Evolutionary conservation across 2,888 invertebrate species (phyloP).

Genomic region (Diplolepis rosae): DNA sequence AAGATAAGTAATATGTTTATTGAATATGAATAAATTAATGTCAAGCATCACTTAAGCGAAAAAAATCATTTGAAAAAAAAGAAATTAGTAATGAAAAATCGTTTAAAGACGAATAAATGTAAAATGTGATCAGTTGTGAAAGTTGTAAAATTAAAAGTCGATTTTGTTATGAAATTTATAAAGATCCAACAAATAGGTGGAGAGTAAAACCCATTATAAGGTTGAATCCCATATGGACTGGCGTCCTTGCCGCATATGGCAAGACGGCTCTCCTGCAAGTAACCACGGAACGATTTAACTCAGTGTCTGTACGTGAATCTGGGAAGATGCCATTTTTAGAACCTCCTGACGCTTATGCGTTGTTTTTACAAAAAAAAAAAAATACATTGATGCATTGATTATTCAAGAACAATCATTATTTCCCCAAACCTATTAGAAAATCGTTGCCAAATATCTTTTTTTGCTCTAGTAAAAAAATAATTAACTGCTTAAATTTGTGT

Average conservation of each 20-base stretch:
- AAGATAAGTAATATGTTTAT: not conserved
- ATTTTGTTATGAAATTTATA: not conserved
- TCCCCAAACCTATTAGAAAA: too few relatives aligned
- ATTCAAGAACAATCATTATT: too few relatives aligned
- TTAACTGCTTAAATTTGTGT: not conserved
- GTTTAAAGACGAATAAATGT: too few relatives aligned
- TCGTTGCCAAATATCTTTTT: too few relatives aligned
- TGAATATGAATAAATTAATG: too few relatives aligned
- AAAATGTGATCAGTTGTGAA: too few relatives aligned
- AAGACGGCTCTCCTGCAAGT: constrained; percentile 58
- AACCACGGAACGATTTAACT: too few relatives aligned
- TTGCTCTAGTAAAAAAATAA: too few relatives aligned
- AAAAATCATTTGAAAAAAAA: too few relatives aligned
- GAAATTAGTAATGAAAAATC: too few relatives aligned
- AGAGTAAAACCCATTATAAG: constrained; percentile 56
- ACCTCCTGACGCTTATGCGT: constrained; percentile 30
- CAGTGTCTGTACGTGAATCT: constrained; percentile 38
- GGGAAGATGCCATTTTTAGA: constrained; percentile 50
- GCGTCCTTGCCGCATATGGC: constrained; percentile 67
- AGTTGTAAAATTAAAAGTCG: not conserved
- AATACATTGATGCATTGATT: constrained; percentile 16
- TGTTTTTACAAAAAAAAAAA: constrained; percentile 14
- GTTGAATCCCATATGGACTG: constrained; percentile 54
- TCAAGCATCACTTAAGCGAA: too few relatives aligned
- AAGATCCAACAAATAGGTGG: not conserved